phyloP scores from a whole-genome alignment of 2,797 vertebrate species.

The Chiroxiphia lanceolata region DNA sequence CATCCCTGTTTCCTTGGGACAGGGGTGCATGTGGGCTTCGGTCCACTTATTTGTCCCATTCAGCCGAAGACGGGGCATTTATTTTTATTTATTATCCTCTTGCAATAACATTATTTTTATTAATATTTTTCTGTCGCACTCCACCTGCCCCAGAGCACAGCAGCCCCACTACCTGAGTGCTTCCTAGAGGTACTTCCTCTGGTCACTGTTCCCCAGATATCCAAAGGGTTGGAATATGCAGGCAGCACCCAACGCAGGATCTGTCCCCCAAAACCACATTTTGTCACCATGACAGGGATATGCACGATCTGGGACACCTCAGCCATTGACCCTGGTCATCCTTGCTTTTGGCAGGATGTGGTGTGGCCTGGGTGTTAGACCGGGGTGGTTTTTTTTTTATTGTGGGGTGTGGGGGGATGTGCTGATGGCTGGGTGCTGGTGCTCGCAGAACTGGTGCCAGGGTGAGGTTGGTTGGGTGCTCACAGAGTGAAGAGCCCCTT shows the following conservation, averaged over 20 bases:
- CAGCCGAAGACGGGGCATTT: neutral
- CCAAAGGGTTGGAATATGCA: accelerated
- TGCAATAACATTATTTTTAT: neutral
- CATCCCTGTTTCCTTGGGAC: neutral
- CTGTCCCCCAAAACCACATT: neutral
- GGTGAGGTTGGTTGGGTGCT: neutral
- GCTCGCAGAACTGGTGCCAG: neutral
- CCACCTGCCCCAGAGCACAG: neutral
- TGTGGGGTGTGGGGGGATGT: neutral
- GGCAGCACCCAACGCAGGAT: neutral
- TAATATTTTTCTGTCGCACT: neutral
- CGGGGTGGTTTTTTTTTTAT: neutral
- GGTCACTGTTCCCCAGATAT: neutral
- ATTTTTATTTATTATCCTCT: neutral
- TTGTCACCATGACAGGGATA: accelerated
- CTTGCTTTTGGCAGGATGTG: neutral
- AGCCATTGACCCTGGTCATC: neutral
- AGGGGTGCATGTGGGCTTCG: accelerated
- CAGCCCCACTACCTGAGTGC: accelerated
- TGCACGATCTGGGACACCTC: neutral
- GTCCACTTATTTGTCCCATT: neutral
- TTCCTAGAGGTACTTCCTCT: neutral
- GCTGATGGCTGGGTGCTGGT: neutral
- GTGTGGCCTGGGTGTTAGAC: neutral
- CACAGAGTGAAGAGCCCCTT: neutral